Evolutionary conservation across 2,113 vertebrate genomes (phyloP), one percentile per base, ranked within the genome.

Genomic region (Eubucco bourcierii): DNA sequence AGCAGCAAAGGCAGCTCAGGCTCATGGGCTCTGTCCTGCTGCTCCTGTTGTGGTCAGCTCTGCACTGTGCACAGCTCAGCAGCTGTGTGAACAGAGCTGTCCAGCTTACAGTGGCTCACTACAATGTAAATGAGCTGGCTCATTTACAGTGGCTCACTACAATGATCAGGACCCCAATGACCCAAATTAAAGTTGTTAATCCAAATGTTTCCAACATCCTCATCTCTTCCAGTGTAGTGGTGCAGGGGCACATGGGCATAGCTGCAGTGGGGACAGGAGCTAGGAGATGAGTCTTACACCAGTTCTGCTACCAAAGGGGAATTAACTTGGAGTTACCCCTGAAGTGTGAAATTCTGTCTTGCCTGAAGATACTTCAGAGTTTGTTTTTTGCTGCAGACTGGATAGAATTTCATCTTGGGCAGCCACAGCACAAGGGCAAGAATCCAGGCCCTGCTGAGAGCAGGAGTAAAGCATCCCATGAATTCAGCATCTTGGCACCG

Each of bases 381-480:
- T 90, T 96, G 74, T 80, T 56, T 81, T 91, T 73, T 68, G 61
- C 67, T 89, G 88, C 56, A 73, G 33, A 41, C 67, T 3, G 41
- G 87, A 77, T 64, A 80, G 87, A 94, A 92, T 92, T 94, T 74
- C 75, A 59, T 74, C 56, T 63, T 74, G 53, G 53, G 81, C 78
- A 93, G 81, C 87, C 92, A 80, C 87, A 90, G 81, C 5, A 16
- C 41, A 37, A 88, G 78, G 94, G 92, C 93, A 93, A 77, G 80
- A 82, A 91, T 94, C 92, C 87, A 95, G 90, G 23, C 52, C 46
- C 72, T 70, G 67, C 79, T 39, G 12, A 96, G 92, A 95, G 93
- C 89, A 96, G 72, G 31, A 87, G 72, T 64, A 94, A 95, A 96
- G 87, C 71, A 92, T 95, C 90, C 75, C 70, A 80, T 83, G 64